Percentiles rank a stretch among this genome's conserved stretches.
phyloP scores from a whole-genome alignment of 2,113 vertebrate species.

The Corythornis vintsioides region DNA sequence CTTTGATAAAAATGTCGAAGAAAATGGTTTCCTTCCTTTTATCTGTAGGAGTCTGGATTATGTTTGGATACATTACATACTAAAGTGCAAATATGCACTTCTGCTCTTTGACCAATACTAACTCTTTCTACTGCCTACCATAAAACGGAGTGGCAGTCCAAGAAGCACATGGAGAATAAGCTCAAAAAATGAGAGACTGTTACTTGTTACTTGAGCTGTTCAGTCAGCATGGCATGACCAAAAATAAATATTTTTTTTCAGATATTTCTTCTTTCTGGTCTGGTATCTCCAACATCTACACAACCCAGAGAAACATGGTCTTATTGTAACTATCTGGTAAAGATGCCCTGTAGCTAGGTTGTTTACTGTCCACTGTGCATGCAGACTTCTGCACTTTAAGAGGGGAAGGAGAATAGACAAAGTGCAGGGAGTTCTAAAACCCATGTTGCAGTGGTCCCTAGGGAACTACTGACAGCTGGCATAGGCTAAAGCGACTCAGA shows the following conservation, averaged over 20 bases:
- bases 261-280: background rate
- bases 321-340: background rate
- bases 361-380: background rate
- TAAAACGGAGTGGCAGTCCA: background rate
- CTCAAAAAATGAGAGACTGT: background rate
- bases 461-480: constrained; percentile 56
- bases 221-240: background rate
- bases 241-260: background rate
- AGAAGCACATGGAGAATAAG: background rate
- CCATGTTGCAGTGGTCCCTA: background rate
- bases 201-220: background rate
- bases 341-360: background rate
- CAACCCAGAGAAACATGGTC: background rate
- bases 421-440: background rate
- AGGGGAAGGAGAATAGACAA: background rate
- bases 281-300: background rate
- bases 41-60: background rate
- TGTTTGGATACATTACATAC: background rate
- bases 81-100: background rate
- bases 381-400: background rate
- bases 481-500: background rate
- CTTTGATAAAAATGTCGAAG: background rate
- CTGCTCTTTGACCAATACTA: background rate
- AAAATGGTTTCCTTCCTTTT: background rate
- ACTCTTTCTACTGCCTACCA: background rate